Conservation (phyloP, 2,113 vertebrate genomes). For the Crocuta crocuta region DNA sequence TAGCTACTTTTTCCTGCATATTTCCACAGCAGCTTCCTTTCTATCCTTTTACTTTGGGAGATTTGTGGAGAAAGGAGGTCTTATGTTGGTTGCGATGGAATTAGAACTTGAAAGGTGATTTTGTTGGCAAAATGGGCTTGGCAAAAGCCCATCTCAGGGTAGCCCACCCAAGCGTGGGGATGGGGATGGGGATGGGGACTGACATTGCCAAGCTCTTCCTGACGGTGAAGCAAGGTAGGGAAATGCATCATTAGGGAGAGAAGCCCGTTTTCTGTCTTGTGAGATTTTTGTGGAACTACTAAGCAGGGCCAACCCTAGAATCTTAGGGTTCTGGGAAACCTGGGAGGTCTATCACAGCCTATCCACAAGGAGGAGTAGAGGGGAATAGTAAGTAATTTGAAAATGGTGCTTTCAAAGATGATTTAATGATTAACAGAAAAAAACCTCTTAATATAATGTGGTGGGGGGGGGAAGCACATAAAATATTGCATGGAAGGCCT, state of each 20-base stretch:
- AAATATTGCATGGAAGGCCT: not conserved
- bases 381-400: not conserved
- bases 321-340: not conserved
- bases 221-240: not conserved
- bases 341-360: not conserved
- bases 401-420: not conserved
- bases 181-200: too few relatives aligned
- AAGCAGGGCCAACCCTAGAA: not conserved
- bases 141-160: not conserved
- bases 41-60: not conserved
- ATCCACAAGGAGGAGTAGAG: not conserved
- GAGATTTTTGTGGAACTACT: not conserved
- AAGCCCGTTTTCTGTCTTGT: not conserved
- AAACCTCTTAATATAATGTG: not conserved
- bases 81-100: rapidly evolving
- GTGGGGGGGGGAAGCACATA: not conserved
- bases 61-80: constrained; percentile 47
- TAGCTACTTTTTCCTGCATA: constrained; percentile 50
- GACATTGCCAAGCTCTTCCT: not conserved
- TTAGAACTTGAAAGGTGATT: not conserved
- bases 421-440: not conserved
- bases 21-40: constrained; percentile 69
- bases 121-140: not conserved
- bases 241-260: not conserved
- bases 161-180: rapidly evolving